Evolutionary conservation across 2,888 invertebrate species (phyloP).

Genomic region (Scaptomyza cyrtandrae): DNA sequence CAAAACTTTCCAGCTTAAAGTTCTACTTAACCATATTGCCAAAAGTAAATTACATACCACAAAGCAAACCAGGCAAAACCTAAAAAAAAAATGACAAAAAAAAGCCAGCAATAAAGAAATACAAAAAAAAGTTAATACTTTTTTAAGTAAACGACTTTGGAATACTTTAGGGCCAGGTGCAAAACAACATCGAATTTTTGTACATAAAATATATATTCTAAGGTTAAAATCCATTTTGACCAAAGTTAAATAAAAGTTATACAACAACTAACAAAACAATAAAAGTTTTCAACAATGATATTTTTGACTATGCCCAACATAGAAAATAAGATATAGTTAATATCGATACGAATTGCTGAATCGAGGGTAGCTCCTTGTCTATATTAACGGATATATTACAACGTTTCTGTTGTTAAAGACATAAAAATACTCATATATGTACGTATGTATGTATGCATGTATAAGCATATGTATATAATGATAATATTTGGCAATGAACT

Average conservation of each 20-base stretch:
- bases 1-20: slow-evolving; percentile 26
- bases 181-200: no score
- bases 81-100: no score
- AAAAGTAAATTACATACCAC: slow-evolving; percentile 28
- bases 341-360: no score
- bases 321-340: neutral
- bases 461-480: slow-evolving; percentile 1
- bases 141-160: neutral
- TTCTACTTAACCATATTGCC: slow-evolving; percentile 2
- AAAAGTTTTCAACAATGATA: no score
- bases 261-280: no score
- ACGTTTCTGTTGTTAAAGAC: slow-evolving; percentile 18
- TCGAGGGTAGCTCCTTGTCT: slow-evolving; percentile 9
- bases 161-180: neutral
- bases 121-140: slow-evolving; percentile 52
- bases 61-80: slow-evolving; percentile 17
- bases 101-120: slow-evolving; percentile 45
- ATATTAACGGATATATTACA: neutral
- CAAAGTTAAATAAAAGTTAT: no score
- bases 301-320: no score
- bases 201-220: no score
- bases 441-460: no score
- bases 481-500: slow-evolving; percentile 81
- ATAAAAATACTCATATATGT: slow-evolving; percentile 10
- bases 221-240: no score